Percentiles rank a stretch among this genome's conserved stretches.
These are phyloP conservation scores for Papilio dardanus DNA, from an alignment of 1,140 invertebrate genomes.

Conservation along the genomic window DNA sequence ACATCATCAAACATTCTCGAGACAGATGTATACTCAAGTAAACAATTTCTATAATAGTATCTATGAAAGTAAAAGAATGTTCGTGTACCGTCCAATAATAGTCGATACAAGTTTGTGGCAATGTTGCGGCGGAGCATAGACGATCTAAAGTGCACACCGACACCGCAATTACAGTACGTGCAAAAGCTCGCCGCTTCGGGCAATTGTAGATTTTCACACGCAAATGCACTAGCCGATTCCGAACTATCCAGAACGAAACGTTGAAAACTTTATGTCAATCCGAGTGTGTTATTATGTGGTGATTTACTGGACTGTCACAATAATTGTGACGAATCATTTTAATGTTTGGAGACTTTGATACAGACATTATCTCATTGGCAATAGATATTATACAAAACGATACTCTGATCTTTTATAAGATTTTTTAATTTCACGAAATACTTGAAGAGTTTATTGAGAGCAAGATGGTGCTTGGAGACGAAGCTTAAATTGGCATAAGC, in stretches of 20 bases:
- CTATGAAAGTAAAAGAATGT: constrained; percentile 15
- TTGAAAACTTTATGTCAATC: constrained; percentile 41
- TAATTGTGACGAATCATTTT: constrained; percentile 19
- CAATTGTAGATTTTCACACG: constrained; percentile 73
- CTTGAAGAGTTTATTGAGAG: not conserved
- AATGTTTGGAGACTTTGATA: not conserved
- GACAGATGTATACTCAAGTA: not conserved
- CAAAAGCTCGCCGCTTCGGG: constrained; percentile 56
- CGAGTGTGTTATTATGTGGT: constrained; percentile 42
- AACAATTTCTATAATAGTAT: constrained; percentile 8
- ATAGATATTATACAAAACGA: not conserved
- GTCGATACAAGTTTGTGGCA: constrained; percentile 70
- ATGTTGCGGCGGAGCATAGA: constrained; percentile 42
- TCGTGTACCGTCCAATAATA: constrained; percentile 57
- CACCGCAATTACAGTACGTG: constrained; percentile 65
- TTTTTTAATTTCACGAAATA: not conserved
- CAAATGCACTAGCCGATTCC: constrained; percentile 49
- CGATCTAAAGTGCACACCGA: constrained; percentile 59
- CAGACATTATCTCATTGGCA: not conserved
- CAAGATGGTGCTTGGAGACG: not conserved
- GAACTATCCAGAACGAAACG: constrained; percentile 48
- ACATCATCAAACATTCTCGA: constrained; percentile 35
- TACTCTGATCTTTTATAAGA: not conserved
- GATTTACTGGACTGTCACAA: constrained; percentile 45
- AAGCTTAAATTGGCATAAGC: too few relatives aligned